phyloP scores from a whole-genome alignment of 2,113 vertebrate genomes.

The Poicephalus gulielmi region DNA sequence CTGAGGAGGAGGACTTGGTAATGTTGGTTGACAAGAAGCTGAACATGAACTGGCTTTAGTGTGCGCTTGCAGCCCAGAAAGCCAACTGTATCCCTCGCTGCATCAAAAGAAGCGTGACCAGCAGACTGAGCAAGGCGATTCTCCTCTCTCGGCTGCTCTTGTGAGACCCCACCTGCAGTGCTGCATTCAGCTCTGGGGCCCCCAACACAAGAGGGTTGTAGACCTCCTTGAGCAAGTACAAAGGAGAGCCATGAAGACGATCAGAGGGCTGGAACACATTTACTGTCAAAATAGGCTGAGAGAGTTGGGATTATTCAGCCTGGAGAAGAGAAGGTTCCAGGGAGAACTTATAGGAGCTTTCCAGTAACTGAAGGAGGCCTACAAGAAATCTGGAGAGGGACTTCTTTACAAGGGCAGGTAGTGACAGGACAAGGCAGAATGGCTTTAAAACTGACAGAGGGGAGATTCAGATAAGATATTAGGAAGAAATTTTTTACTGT shows the following conservation, averaged over 20 bases:
- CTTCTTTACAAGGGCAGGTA: not conserved
- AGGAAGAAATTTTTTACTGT: not conserved
- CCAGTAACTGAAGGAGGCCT: not conserved
- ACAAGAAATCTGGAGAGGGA: not conserved
- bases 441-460: not conserved
- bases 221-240: not conserved
- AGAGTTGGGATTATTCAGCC: not conserved
- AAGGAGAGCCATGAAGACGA: not conserved
- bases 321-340: not conserved
- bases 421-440: not conserved
- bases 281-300: not conserved
- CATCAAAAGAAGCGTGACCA: not conserved
- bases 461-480: not conserved
- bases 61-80: not conserved
- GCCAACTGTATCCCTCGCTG: not conserved
- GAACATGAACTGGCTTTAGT: not conserved
- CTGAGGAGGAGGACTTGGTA: not conserved
- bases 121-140: not conserved
- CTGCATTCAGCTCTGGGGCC: not conserved
- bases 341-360: not conserved
- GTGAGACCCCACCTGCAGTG: not conserved
- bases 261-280: not conserved
- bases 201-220: not conserved
- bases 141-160: not conserved
- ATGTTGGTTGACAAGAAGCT: not conserved